Evolutionary conservation across 1,140 invertebrate genomes (phyloP).

Genomic region (Zaprionus gabonicus): DNA sequence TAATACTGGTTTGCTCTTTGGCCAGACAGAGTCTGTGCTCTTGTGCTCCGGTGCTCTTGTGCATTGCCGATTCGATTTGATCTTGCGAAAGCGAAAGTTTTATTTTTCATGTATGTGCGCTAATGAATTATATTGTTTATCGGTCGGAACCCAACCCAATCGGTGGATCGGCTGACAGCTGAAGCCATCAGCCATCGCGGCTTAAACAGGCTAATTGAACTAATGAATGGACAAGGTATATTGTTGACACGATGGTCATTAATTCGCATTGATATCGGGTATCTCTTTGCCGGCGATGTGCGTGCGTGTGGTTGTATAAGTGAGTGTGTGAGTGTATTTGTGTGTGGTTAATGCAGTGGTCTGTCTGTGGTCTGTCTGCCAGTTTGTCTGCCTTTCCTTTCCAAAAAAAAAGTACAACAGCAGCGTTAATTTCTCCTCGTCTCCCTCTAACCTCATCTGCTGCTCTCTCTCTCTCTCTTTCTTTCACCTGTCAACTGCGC

Average conservation of each 20-base stretch:
- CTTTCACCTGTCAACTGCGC: constrained; percentile 16
- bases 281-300: constrained; percentile 17
- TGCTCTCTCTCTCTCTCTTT: neutral
- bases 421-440: constrained; percentile 14
- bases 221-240: constrained; percentile 64
- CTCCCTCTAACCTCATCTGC: neutral
- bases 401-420: constrained; percentile 19
- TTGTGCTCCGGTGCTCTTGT: constrained; percentile 13
- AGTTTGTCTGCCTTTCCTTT: constrained; percentile 25
- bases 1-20: constrained; percentile 65
- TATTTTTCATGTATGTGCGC: constrained; percentile 55
- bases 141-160: constrained; percentile 22
- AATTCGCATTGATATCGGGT: constrained; percentile 48
- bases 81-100: constrained; percentile 80
- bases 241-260: constrained; percentile 63
- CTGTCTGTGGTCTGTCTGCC: constrained; percentile 3
- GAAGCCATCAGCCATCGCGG: neutral
- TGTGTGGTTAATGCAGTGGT: constrained; percentile 22
- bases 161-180: constrained; percentile 33
- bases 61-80: constrained; percentile 72
- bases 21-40: neutral
- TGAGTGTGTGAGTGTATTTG: neutral
- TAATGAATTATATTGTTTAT: constrained; percentile 73
- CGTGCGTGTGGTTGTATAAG: constrained; percentile 9
- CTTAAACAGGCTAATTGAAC: constrained; percentile 67